These are phyloP conservation scores for Columba janthina DNA, from an alignment of 2,113 vertebrate species.

Conservation along the genomic window DNA sequence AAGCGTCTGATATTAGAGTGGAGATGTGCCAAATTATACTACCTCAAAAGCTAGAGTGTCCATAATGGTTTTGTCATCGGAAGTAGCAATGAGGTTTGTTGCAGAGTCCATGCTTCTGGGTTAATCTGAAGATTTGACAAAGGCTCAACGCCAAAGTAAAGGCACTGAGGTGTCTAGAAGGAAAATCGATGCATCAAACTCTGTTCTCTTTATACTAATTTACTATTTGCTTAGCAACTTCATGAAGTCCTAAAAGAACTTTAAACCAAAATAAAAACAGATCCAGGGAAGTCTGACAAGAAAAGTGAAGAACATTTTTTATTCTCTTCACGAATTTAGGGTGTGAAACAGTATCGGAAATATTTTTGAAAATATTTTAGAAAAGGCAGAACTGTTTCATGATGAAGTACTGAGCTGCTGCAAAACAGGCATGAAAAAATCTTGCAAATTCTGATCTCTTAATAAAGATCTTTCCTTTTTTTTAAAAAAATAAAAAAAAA, in stretches of 20 bases:
- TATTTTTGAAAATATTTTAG: not conserved
- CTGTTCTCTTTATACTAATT: not conserved
- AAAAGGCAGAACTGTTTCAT: not conserved
- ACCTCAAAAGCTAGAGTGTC: not conserved
- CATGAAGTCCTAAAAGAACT: not conserved
- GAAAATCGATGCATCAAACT: not conserved
- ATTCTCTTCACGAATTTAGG: not conserved
- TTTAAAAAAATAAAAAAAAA: not conserved
- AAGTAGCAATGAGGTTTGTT: not conserved
- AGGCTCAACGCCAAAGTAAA: not conserved
- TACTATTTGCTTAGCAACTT: not conserved
- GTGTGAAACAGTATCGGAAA: not conserved
- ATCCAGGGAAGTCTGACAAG: not conserved
- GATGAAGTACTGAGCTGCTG: not conserved
- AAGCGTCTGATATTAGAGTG: not conserved
- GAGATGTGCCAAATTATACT: not conserved
- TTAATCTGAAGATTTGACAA: not conserved
- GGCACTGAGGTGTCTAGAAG: not conserved
- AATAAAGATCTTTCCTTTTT: not conserved
- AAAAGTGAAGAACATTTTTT: not conserved
- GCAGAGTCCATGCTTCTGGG: not conserved
- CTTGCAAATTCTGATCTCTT: not conserved
- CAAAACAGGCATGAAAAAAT: not conserved
- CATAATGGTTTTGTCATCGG: not conserved
- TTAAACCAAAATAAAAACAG: not conserved